Percentiles rank a stretch among this genome's conserved stretches.
These are phyloP conservation scores for Metellina segmentata DNA, from an alignment of 2,888 invertebrate species.

Conservation along the genomic window DNA sequence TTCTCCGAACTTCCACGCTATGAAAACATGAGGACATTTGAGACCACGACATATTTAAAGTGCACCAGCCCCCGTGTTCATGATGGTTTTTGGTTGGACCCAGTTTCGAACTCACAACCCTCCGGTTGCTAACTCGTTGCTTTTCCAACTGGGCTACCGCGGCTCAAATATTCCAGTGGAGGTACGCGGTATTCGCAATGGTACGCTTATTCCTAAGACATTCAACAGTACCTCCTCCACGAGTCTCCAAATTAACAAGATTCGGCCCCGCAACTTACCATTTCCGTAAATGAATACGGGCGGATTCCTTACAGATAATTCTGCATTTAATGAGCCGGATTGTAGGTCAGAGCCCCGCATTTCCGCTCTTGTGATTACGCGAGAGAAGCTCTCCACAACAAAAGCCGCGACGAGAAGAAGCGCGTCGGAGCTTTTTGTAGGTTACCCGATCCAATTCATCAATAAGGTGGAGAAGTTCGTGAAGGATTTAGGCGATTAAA, in stretches of 20 bases:
- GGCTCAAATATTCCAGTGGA: no score
- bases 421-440: background rate
- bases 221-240: no score
- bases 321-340: slow-evolving; percentile 14
- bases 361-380: slow-evolving; percentile 22
- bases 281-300: slow-evolving; percentile 68
- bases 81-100: no score
- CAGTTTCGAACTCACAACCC: no score
- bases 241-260: background rate
- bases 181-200: background rate
- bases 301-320: slow-evolving; percentile 17
- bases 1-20: no score
- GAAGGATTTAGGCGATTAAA: background rate
- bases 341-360: slow-evolving; percentile 53
- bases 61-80: no score
- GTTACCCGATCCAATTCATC: background rate
- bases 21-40: no score
- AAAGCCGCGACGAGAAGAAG: background rate
- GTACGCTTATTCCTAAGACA: background rate
- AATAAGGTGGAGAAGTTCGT: background rate
- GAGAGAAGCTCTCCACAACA: background rate
- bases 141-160: no score
- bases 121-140: no score
- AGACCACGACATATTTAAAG: no score
- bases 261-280: no score